Base-by-base conservation (phyloP, 2,888 invertebrate genomes). In the Drosophila vallismaia region DNA sequence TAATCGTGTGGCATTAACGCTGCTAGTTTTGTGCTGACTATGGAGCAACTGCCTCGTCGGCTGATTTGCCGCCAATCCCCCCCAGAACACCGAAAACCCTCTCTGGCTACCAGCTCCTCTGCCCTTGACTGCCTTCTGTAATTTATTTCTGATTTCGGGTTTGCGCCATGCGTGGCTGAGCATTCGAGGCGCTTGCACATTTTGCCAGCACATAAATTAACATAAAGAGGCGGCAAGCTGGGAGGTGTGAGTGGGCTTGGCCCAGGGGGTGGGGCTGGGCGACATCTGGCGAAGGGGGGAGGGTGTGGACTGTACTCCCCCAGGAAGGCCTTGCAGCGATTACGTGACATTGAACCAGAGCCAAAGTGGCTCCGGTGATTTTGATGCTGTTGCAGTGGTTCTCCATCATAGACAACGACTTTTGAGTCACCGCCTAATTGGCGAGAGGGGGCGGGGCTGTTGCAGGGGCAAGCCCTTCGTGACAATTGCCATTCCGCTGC, bases 131-230 rank as follows among this genome's bases (percentile, higher is more conserved):
- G 74, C 33, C 55, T 50, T 63, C 66, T 74, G 75, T 80, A 80
- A 80, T 80, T 80, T 84, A 80, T 80, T 84, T 80, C 79, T 80
- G 80, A 80, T 80, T 80, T 81, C 42, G 85, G 85, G 79, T 72
- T 80, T 70, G 71, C 77, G 72, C 75, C 82, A 81, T 86, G 82
- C 82, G 79, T 82, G 76, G 79, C 75, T 86, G 81, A 79, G 77
- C 86, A 75, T 85, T 80, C 74, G 70, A 70, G 85, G 74, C 81
- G 74, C 79, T 84, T 82, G 87, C 82, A 86, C 87, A 82, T 82
- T 82, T 86, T 82, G 85, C 82, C 87, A 84, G 87, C 82, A 76
- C 82, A 82, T 82, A 82, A 86, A 82, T 82, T 82, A 82, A 81
- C 82, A 86, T 86, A 86, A 82, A 86, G 59, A 67, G 68, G 60